Evolutionary conservation across 2,113 vertebrate species (phyloP), one percentile per base, ranked within the genome.

Genomic region (Psittacula cyanocephala): DNA sequence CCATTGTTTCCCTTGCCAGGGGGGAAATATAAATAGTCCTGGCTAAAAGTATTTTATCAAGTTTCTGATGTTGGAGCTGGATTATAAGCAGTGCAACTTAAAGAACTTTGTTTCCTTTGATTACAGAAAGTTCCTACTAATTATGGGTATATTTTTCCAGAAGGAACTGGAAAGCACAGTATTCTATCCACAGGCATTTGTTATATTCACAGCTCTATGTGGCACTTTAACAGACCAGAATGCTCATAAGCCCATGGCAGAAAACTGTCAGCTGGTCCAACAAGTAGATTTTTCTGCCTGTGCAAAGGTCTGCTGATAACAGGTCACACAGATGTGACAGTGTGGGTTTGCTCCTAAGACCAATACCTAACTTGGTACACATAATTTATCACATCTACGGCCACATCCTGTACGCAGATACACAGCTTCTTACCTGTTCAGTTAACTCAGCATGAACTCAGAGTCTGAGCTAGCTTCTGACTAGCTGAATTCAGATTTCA

Each of bases 41-140:
- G 41, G 75, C 83, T 93, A 81, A 83, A 96, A 95, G 75, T 69
- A 96, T 89, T 91, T 94, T 85, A 94, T 74, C 65, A 75, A 50
- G 79, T 95, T 93, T 93, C 81, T 93, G 85, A 91, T 49, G 53
- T 47, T 7, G 6, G 57, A 83, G 46, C 33, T 80, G 70, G 52
- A 91, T 67, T 90, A 91, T 84, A 94, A 86, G 55, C 79, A 92
- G 68, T 46, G 33, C 18, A 91, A 71, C 76, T 88, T 80, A 64
- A 91, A 95, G 70, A 53, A 79, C 43, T 81, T 44, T 0, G 1
- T 81, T 88, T 86, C 82, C 79, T 96, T 81, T 72, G 62, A 86
- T 90, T 62, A 86, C 28, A 81, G 86, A 74, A 81, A 31, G 64
- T 65, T 57, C 75, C 76, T 60, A 46, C 41, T 63, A 69, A 69